Evolutionary conservation across 2,888 invertebrate genomes (phyloP).

Genomic region (Hylaea fasciaria): DNA sequence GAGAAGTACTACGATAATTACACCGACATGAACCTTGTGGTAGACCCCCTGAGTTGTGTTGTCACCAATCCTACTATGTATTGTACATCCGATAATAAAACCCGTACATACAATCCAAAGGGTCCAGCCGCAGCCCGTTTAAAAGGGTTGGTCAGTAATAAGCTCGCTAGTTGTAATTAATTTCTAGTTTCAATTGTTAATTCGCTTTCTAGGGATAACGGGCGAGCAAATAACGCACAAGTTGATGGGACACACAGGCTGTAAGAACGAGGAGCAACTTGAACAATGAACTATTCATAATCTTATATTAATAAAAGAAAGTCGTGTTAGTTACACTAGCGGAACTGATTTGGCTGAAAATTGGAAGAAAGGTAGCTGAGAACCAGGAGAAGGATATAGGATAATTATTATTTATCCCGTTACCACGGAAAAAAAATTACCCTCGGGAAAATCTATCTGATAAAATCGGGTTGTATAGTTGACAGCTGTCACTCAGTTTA

Average conservation of each 20-base stretch:
- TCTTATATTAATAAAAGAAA: too few species aligned
- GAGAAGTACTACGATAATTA: background rate
- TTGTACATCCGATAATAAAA: slow-evolving; percentile 18
- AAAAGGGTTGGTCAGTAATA: slow-evolving; percentile 67
- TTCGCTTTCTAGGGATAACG: slow-evolving; percentile 60
- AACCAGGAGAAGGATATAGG: too few species aligned
- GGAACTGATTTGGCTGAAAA: too few species aligned
- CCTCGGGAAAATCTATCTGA: too few species aligned
- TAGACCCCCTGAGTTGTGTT: background rate
- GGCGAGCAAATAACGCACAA: slow-evolving; percentile 42
- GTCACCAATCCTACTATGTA: slow-evolving; percentile 27
- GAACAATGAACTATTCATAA: too few species aligned
- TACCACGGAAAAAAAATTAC: too few species aligned
- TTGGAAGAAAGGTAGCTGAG: too few species aligned
- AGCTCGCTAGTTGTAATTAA: slow-evolving; percentile 71
- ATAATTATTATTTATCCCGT: too few species aligned
- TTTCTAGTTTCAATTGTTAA: slow-evolving; percentile 78
- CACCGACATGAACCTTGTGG: too few species aligned
- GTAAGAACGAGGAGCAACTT: background rate
- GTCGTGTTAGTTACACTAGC: too few species aligned
- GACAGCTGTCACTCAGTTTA: too few species aligned
- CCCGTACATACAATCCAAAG: slow-evolving; percentile 43
- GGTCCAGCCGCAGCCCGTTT: slow-evolving; percentile 45
- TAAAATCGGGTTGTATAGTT: too few species aligned
- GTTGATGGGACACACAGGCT: slow-evolving; percentile 14